Conservation (phyloP, 2,113 vertebrate species). For the Porphyrio hochstetteri region DNA sequence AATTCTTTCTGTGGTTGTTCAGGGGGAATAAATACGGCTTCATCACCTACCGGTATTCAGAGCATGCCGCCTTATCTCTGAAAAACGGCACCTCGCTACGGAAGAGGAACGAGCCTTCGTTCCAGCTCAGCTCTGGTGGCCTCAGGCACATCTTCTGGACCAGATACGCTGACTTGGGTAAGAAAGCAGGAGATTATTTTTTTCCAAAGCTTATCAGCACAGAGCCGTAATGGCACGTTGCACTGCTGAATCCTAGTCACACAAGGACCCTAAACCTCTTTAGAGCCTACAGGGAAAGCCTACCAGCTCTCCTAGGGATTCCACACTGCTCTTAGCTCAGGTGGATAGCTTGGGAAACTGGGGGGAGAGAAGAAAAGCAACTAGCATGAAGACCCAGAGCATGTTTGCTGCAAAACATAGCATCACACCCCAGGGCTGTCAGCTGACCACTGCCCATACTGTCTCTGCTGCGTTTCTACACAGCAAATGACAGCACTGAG, state of each 20-base stretch:
- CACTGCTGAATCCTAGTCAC: background rate
- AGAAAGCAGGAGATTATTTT: constrained; percentile 27
- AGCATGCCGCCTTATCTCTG: constrained; percentile 79
- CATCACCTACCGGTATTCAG: constrained; percentile 88
- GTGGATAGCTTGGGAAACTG: background rate
- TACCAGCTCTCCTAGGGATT: background rate
- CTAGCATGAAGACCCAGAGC: background rate
- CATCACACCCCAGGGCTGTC: background rate
- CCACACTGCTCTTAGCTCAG: background rate
- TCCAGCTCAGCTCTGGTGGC: constrained; percentile 81
- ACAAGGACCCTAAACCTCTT: background rate
- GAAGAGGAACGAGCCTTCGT: constrained; percentile 82
- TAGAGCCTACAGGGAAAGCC: background rate
- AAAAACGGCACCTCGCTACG: constrained; percentile 75
- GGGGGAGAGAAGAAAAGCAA: background rate
- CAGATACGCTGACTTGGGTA: constrained; percentile 92
- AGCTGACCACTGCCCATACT: background rate
- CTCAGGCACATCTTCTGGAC: constrained; percentile 86
- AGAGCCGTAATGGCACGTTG: background rate
- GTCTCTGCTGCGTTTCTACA: background rate
- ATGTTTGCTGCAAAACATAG: background rate
- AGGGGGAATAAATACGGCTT: constrained; percentile 90
- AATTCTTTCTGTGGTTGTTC: constrained; percentile 18
- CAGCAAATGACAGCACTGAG: background rate
- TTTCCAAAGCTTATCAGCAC: background rate